These are phyloP conservation scores for Elymnias hypermnestra DNA, from an alignment of 1,140 invertebrate species.

Conservation along the genomic window DNA sequence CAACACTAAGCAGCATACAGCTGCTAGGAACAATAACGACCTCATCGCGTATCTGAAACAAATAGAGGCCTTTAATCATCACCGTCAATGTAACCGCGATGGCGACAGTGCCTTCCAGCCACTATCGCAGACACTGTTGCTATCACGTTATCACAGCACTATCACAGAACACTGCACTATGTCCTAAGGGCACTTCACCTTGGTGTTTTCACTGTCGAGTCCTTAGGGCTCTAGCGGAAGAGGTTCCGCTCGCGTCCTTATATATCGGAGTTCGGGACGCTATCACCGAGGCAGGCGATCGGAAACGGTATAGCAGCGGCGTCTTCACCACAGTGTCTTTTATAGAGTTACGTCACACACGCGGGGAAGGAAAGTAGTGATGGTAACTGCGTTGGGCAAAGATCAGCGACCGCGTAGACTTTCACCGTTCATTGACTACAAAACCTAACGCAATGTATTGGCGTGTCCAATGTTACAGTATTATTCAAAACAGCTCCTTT, in stretches of 20 bases:
- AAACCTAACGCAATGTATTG: neutral
- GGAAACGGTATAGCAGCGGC: conserved; percentile 73
- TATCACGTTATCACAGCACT: conserved; percentile 62
- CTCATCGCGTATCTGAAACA: conserved; percentile 76
- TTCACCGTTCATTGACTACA: conserved; percentile 19
- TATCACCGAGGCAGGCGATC: conserved; percentile 62
- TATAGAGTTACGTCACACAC: conserved; percentile 74
- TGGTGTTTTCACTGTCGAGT: conserved; percentile 66
- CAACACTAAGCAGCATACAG: conserved; percentile 75
- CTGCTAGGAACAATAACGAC: conserved; percentile 70
- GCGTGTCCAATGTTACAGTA: neutral
- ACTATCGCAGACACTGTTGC: conserved; percentile 43
- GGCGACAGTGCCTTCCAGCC: conserved; percentile 40
- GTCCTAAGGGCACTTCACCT: conserved; percentile 61
- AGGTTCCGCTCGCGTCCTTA: conserved; percentile 66
- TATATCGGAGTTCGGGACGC: conserved; percentile 48
- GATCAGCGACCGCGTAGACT: conserved; percentile 50
- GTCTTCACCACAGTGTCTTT: conserved; percentile 69
- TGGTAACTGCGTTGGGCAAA: conserved; percentile 49
- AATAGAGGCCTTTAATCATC: conserved; percentile 62
- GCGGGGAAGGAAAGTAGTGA: conserved; percentile 73
- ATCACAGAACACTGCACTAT: conserved; percentile 58
- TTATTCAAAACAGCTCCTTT: neutral
- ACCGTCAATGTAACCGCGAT: conserved; percentile 32
- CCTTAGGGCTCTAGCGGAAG: conserved; percentile 63